Conservation (phyloP, 2,113 vertebrate genomes). For the Pterocles orientalis region DNA sequence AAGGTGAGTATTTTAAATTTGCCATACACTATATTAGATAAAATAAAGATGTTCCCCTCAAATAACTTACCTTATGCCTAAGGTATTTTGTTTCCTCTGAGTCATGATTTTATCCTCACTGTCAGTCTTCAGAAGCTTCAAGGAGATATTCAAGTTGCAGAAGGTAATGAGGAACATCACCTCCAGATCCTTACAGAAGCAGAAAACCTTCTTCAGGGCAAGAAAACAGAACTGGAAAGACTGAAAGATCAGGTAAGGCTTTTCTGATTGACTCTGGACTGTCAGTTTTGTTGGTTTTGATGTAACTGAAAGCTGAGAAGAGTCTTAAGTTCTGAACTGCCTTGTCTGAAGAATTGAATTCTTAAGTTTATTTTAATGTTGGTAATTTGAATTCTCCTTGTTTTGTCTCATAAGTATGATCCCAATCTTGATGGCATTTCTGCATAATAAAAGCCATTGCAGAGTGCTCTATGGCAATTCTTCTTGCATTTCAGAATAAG, state of each 20-base stretch:
- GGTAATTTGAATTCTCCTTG: background rate
- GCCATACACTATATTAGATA: background rate
- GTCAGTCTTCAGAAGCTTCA: conserved; percentile 81
- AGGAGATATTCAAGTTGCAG: conserved; percentile 68
- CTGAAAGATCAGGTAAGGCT: conserved; percentile 74
- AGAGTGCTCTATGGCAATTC: background rate
- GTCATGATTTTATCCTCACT: background rate
- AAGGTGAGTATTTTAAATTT: conserved; percentile 61
- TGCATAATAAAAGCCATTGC: background rate
- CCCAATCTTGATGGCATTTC: background rate
- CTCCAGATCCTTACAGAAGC: conserved; percentile 75
- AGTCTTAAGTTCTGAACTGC: background rate
- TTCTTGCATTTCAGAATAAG: background rate
- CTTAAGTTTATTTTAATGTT: background rate
- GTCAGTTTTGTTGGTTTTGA: background rate
- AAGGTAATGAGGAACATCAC: conserved; percentile 70
- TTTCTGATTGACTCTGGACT: background rate
- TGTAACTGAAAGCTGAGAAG: background rate
- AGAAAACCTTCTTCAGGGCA: conserved; percentile 75
- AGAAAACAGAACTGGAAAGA: conserved; percentile 74
- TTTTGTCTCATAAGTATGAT: background rate
- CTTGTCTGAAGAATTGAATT: background rate
- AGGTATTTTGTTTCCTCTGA: background rate
- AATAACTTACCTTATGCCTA: background rate
- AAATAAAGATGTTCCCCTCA: background rate